Percentiles rank a stretch among this genome's conserved stretches.
These are phyloP conservation scores for Erpornis zantholeuca DNA, from an alignment of 2,113 vertebrate genomes.

Conservation along the genomic window DNA sequence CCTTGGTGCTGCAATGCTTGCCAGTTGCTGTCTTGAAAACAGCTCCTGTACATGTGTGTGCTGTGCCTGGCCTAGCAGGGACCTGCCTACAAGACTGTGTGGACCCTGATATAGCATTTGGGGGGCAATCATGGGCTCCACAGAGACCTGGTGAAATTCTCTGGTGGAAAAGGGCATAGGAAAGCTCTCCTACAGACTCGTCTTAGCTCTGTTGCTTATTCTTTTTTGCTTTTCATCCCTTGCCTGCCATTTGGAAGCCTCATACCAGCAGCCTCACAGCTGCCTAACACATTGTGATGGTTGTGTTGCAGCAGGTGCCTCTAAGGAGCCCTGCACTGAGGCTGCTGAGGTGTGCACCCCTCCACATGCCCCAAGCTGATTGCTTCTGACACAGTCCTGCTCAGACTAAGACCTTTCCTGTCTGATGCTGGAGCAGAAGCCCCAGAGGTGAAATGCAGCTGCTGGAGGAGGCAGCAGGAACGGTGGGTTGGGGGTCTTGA, in stretches of 20 bases:
- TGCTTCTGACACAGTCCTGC: not conserved
- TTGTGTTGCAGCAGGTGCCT: not conserved
- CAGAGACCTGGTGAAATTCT: not conserved
- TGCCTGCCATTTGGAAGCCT: not conserved
- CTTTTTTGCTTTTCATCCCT: not conserved
- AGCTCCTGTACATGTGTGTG: not conserved
- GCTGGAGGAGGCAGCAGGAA: not conserved
- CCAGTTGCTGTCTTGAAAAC: not conserved
- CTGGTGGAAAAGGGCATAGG: not conserved
- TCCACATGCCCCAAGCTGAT: fast-evolving
- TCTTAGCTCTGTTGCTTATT: not conserved
- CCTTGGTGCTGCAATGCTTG: not conserved
- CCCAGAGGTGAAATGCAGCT: not conserved
- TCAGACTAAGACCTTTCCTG: not conserved
- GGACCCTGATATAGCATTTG: not conserved
- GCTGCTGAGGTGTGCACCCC: not conserved
- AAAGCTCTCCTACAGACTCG: not conserved
- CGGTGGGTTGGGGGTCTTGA: not conserved
- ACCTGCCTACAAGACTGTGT: not conserved
- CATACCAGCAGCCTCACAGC: not conserved
- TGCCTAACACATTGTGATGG: not conserved
- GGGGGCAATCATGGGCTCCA: not conserved
- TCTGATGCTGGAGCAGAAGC: not conserved
- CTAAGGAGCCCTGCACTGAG: not conserved
- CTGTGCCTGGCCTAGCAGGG: not conserved